Percentiles rank a stretch among this genome's conserved stretches.
These are phyloP conservation scores for Cheilosia pagana DNA, from an alignment of 2,888 invertebrate genomes.

Conservation along the genomic window DNA sequence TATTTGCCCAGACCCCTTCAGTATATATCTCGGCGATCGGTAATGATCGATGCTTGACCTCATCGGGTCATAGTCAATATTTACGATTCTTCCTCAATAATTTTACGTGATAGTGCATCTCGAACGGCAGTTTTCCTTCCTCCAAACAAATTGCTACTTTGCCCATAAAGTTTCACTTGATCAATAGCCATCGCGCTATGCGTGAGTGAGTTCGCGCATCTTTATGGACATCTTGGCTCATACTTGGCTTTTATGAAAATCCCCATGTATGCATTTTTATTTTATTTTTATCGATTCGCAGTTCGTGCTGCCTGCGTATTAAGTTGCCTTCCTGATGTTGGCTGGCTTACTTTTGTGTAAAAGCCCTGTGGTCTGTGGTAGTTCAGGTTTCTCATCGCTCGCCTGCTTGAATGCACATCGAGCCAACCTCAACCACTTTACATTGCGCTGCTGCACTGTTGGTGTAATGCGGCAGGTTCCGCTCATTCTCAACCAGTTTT, in stretches of 20 bases:
- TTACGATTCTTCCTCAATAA: conserved; percentile 50
- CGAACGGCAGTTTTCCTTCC: conserved; percentile 13
- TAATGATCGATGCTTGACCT: conserved; percentile 49
- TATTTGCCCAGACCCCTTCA: conserved; percentile 1
- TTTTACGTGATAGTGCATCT: conserved; percentile 48
- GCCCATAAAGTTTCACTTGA: conserved; percentile 47
- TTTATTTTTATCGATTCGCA: conserved; percentile 28
- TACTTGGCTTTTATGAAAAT: not conserved
- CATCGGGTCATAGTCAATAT: conserved; percentile 39
- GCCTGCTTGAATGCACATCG: conserved; percentile 38
- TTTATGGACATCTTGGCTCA: conserved; percentile 20
- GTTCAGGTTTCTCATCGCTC: conserved; percentile 26
- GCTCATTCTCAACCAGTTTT: conserved; percentile 34
- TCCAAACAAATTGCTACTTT: conserved; percentile 29
- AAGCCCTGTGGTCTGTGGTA: conserved; percentile 44
- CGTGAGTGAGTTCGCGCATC: conserved; percentile 45
- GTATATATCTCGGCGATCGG: conserved; percentile 29
- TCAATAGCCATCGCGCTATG: conserved; percentile 20
- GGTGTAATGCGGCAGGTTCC: conserved; percentile 19
- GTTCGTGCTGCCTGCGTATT: conserved; percentile 48
- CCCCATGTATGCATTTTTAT: not conserved
- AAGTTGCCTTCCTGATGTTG: conserved; percentile 49
- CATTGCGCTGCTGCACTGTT: conserved; percentile 16
- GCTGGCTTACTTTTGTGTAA: conserved; percentile 39
- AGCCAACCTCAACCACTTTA: conserved; percentile 29